Evolutionary conservation across 2,797 vertebrate genomes (phyloP).

Genomic region (Cryptoblepharus egeriae): DNA sequence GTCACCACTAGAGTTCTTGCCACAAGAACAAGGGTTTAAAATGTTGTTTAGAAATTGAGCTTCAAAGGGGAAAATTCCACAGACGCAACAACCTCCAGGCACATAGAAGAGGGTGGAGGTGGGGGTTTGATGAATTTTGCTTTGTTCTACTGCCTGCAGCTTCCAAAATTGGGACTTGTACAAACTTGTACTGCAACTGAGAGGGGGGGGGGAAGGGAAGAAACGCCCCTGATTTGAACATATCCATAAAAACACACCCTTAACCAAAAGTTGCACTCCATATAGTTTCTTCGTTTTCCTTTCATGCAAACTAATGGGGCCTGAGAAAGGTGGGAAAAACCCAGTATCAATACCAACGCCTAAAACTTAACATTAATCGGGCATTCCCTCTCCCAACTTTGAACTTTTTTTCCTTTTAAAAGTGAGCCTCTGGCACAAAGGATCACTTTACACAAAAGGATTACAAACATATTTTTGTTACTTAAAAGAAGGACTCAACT

Average conservation of each 20-base stretch:
- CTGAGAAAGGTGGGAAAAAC: background rate
- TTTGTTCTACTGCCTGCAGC: constrained; percentile 62
- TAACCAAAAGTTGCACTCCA: constrained; percentile 58
- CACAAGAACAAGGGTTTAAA: constrained; percentile 60
- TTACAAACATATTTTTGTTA: too few species aligned
- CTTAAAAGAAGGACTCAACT: background rate
- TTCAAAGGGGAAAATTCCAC: constrained; percentile 51
- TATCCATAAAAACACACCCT: constrained; percentile 37
- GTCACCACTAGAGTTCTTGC: constrained; percentile 54
- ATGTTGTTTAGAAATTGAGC: constrained; percentile 37
- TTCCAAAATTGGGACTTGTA: constrained; percentile 55
- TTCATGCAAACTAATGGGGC: background rate
- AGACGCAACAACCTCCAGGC: constrained; percentile 48
- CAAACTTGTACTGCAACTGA: constrained; percentile 59
- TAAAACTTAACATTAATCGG: background rate
- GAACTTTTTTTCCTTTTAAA: background rate
- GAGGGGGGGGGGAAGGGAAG: too few species aligned
- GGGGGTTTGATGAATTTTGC: background rate
- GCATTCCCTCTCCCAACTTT: background rate
- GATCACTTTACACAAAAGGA: background rate
- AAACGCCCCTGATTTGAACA: constrained; percentile 25
- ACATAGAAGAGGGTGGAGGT: constrained; percentile 39
- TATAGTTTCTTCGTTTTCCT: constrained; percentile 27
- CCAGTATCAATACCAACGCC: background rate
- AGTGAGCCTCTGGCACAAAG: background rate